A percentile compares a stretch with the other conserved stretches of the same genome.
phyloP scores from a whole-genome alignment of 2,797 vertebrate genomes.

The Siniperca obscura region DNA sequence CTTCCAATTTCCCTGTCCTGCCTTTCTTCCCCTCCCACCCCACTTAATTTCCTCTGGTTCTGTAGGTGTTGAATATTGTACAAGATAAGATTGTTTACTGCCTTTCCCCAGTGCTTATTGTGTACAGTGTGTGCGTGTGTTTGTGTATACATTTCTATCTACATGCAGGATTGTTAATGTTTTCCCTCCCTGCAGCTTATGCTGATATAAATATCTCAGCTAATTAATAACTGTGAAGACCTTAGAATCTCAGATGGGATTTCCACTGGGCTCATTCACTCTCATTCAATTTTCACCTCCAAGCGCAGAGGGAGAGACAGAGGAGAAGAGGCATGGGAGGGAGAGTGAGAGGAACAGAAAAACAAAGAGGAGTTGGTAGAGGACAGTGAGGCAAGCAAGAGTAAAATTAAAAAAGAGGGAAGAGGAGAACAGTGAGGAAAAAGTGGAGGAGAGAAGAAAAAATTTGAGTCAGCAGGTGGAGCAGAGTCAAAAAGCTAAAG shows the following conservation, averaged over 20 bases:
- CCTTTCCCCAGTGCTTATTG: background rate
- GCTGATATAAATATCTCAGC: slow-evolving; percentile 67
- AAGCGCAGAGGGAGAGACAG: slow-evolving; percentile 41
- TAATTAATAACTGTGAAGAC: slow-evolving; percentile 74
- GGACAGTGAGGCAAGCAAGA: background rate
- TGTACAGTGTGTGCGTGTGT: background rate
- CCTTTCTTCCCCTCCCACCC: background rate
- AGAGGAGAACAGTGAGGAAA: slow-evolving; percentile 1
- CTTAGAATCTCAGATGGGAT: slow-evolving; percentile 60
- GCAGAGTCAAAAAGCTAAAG: background rate
- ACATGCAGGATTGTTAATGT: slow-evolving; percentile 38
- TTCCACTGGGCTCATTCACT: slow-evolving; percentile 55
- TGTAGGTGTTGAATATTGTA: slow-evolving; percentile 9
- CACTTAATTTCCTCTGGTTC: slow-evolving; percentile 3
- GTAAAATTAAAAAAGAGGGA: background rate
- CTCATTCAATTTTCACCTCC: slow-evolving; percentile 71
- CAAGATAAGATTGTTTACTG: slow-evolving; percentile 26
- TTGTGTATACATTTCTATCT: slow-evolving; percentile 32
- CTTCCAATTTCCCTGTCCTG: background rate
- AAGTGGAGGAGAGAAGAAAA: background rate
- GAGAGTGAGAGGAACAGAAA: background rate
- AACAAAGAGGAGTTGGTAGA: slow-evolving; percentile 25
- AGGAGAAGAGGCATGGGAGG: slow-evolving; percentile 12
- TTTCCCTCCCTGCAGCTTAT: slow-evolving; percentile 53
- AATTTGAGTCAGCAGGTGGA: background rate